These are phyloP conservation scores for Melieria crassipennis DNA, from an alignment of 2,888 invertebrate species.

Conservation along the genomic window DNA sequence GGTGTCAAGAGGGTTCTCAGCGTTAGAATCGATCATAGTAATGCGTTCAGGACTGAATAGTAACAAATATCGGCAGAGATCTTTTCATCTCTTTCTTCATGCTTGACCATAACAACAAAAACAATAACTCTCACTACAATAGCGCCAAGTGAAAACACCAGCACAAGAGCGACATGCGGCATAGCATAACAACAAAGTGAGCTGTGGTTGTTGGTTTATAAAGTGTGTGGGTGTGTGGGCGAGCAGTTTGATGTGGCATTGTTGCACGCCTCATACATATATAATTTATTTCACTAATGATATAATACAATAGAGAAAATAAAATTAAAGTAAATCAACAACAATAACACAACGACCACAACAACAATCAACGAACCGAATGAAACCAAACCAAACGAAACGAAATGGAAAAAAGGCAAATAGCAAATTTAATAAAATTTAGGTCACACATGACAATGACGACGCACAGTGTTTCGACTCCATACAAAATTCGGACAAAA, in stretches of 20 bases:
- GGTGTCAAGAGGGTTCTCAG: too few relatives aligned
- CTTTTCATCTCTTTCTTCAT: too few relatives aligned
- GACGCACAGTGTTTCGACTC: too few relatives aligned
- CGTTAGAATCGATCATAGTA: too few relatives aligned
- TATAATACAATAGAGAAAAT: conserved; percentile 26
- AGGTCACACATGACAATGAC: conserved; percentile 39
- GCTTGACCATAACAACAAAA: too few relatives aligned
- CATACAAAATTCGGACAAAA: too few relatives aligned
- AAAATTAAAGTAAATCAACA: conserved; percentile 25
- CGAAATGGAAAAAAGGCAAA: not conserved
- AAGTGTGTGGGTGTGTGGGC: not conserved
- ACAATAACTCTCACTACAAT: too few relatives aligned
- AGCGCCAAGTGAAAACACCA: too few relatives aligned
- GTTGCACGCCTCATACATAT: not conserved
- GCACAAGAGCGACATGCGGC: too few relatives aligned
- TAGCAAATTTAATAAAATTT: conserved; percentile 35
- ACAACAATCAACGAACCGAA: not conserved
- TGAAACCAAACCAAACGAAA: not conserved
- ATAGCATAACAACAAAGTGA: not conserved
- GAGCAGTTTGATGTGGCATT: not conserved
- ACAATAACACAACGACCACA: not conserved
- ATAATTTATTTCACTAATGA: conserved; percentile 15
- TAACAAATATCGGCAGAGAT: too few relatives aligned
- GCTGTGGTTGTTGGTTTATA: not conserved
- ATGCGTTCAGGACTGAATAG: too few relatives aligned